A percentile compares a stretch with the other conserved stretches of the same genome.
These are phyloP conservation scores for Conopomorpha cramerella DNA, from an alignment of 1,140 invertebrate species.

Conservation along the genomic window DNA sequence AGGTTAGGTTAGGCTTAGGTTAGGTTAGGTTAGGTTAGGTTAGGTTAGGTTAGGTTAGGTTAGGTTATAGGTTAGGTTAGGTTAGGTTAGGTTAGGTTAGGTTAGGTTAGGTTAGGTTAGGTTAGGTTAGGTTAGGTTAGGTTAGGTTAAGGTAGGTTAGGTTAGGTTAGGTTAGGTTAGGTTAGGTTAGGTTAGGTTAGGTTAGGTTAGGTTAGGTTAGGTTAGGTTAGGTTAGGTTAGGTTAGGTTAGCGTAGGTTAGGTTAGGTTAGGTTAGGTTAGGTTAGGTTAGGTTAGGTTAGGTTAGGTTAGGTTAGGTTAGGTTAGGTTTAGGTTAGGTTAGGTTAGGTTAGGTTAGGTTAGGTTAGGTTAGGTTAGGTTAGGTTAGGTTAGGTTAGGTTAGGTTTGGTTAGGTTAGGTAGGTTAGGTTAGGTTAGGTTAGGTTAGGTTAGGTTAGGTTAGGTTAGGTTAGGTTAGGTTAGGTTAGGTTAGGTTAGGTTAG, in stretches of 20 bases:
- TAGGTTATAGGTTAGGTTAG: slow-evolving; percentile 23
- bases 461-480: too few relatives aligned
- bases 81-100: slow-evolving; percentile 11
- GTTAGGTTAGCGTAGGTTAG: too few relatives aligned
- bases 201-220: slow-evolving; percentile 24
- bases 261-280: slow-evolving; percentile 8
- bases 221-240: slow-evolving; percentile 25
- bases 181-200: slow-evolving; percentile 12
- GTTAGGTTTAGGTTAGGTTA: too few relatives aligned
- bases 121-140: slow-evolving; percentile 23
- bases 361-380: background rate
- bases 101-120: slow-evolving; percentile 25
- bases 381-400: too few relatives aligned
- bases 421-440: too few relatives aligned
- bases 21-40: slow-evolving; percentile 13
- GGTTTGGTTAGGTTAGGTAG: too few relatives aligned
- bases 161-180: slow-evolving; percentile 21
- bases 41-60: slow-evolving; percentile 14
- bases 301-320: slow-evolving; percentile 18
- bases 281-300: slow-evolving; percentile 18
- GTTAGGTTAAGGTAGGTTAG: slow-evolving; percentile 9
- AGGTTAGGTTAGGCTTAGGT: slow-evolving; percentile 8
- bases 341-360: slow-evolving; percentile 9
- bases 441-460: too few relatives aligned
- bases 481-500: too few relatives aligned